phyloP scores from a whole-genome alignment of 1,140 invertebrate genomes.

The Pseudomyrmex concolor region DNA sequence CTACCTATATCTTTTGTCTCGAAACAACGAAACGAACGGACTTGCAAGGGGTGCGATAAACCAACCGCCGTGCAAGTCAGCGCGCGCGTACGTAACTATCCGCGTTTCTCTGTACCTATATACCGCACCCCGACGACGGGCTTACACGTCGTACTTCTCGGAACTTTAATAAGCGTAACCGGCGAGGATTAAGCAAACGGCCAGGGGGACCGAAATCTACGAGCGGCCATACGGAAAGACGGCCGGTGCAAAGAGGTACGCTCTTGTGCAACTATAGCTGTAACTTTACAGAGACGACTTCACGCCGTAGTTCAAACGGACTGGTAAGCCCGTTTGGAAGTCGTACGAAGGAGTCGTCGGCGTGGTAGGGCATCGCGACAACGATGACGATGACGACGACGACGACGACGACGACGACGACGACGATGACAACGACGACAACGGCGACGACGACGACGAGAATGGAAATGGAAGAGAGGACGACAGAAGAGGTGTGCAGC shows the following conservation, averaged over 20 bases:
- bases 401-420: background rate
- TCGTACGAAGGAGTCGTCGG: conserved; percentile 41
- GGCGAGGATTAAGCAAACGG: conserved; percentile 47
- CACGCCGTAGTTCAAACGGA: conserved; percentile 29
- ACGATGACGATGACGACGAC: background rate
- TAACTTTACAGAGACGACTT: conserved; percentile 34
- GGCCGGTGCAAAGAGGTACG: background rate
- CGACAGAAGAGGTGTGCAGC: background rate
- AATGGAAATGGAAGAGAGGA: background rate
- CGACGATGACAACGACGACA: background rate
- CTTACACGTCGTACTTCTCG: conserved; percentile 55
- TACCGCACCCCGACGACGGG: conserved; percentile 19
- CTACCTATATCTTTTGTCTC: background rate
- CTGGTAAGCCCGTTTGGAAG: conserved; percentile 39
- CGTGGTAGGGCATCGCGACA: conserved; percentile 31
- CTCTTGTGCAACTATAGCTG: conserved; percentile 8
- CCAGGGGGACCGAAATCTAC: conserved; percentile 26
- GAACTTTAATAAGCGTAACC: conserved; percentile 60
- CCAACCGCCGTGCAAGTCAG: conserved; percentile 35
- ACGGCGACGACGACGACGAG: background rate
- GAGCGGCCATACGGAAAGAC: conserved; percentile 35
- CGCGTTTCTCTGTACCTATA: conserved; percentile 15
- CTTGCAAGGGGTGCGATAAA: conserved; percentile 41
- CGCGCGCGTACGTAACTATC: conserved; percentile 42
- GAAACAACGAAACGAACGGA: conserved; percentile 36